These are phyloP conservation scores for Spisula subtruncata DNA, from an alignment of 2,888 invertebrate genomes.

Conservation along the genomic window DNA sequence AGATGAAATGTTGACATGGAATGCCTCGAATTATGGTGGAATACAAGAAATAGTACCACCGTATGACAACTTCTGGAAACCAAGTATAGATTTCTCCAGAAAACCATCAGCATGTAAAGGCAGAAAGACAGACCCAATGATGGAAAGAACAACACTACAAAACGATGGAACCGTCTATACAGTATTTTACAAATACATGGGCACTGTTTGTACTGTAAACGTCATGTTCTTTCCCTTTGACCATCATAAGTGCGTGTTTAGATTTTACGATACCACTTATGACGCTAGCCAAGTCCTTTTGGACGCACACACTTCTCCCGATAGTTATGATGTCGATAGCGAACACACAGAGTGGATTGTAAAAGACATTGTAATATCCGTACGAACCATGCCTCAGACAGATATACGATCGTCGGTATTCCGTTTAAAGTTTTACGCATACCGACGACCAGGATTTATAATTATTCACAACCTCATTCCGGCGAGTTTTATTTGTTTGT, in stretches of 20 bases:
- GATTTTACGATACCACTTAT: not conserved
- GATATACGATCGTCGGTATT: not conserved
- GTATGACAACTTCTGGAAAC: not conserved
- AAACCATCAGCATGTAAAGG: not conserved
- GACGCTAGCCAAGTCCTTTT: not conserved
- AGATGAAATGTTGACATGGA: constrained; percentile 18
- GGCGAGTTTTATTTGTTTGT: not conserved
- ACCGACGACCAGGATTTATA: not conserved
- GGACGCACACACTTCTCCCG: not conserved
- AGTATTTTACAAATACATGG: not conserved
- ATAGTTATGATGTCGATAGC: not conserved
- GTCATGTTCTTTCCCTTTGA: constrained; percentile 1
- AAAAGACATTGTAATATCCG: not conserved
- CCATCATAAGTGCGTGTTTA: not conserved
- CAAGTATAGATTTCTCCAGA: not conserved
- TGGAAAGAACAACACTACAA: not conserved
- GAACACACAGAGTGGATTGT: not conserved
- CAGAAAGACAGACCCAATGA: not conserved
- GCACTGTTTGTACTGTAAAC: not conserved
- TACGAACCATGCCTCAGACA: not conserved
- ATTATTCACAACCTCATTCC: constrained; percentile 3
- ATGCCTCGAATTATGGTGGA: not conserved
- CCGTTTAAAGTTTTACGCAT: not conserved
- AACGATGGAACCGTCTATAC: not conserved
- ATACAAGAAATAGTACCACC: not conserved